Evolutionary conservation across 2,888 invertebrate genomes (phyloP), one percentile per base, ranked within the genome.

Genomic region (Elaeidobius kamerunicus): DNA sequence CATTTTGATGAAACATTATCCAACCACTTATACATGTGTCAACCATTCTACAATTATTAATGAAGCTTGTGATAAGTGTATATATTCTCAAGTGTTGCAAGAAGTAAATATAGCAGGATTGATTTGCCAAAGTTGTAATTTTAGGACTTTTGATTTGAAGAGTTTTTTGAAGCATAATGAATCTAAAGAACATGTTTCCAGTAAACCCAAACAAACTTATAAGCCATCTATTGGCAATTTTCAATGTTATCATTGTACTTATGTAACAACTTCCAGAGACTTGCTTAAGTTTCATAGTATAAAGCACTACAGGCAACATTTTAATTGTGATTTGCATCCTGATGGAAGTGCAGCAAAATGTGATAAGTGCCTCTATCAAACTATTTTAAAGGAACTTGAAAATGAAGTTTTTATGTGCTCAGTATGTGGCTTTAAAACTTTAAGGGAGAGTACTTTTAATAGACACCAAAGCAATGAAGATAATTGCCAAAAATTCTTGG

Each of bases 241-340:
- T 23, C 4, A 23, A 23, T 23, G 23, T 23, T 23, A 23, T 23
- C 23, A 23, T 9, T 23, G 23, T 23, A 23, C 9, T 23, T 23
- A 23, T 23, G 9, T 23, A 9, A 23, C 9, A 6, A 9, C 4
- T 23, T 23, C 23, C 4, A 23, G 4, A 23, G 23, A 23, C 23
- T 23, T 23, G 23, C 9, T 23, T 6, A 23, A 23, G 23, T 9
- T 23, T 6, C 23, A 23, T 23, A 9, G 5, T 23, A 6, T 23
- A 23, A 23, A 23, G 4, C 32, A 32, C n/a, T 12, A 32, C 12
- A 12, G n/a, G n/a, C 32, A n/a, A 7, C 3, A 32, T 7, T 32
- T 32, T 32, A n/a, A 9, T n/a, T 32, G 32, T 32, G n/a, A 32
- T 32, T 9, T n/a, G 32, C 32, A 32, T n/a, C 12, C 32, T n/a